Conservation (phyloP, 1,140 invertebrate species). For the Battus philenor region DNA sequence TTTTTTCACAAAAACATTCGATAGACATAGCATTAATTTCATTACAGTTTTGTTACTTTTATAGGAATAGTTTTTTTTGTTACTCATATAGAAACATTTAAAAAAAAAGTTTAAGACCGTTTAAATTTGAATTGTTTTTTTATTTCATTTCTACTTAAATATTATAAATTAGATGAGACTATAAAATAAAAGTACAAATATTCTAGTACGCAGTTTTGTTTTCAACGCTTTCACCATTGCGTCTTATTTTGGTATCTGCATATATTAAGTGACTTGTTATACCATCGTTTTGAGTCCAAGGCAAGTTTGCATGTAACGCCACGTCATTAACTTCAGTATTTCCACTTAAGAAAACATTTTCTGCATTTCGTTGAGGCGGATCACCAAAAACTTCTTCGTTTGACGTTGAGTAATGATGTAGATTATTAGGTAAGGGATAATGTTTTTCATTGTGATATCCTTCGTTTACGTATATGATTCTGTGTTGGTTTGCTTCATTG, state of each 20-base stretch:
- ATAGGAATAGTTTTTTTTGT: too few species aligned
- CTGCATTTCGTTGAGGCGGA: background rate
- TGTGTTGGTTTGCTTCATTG: constrained; percentile 58
- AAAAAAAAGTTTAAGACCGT: too few species aligned
- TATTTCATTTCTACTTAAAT: too few species aligned
- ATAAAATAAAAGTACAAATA: background rate
- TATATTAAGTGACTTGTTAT: constrained; percentile 5
- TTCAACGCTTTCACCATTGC: background rate
- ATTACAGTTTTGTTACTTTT: too few species aligned
- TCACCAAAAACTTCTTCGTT: background rate
- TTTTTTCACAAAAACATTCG: too few species aligned
- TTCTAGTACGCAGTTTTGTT: constrained; percentile 1
- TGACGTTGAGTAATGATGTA: constrained; percentile 1
- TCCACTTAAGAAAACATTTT: constrained; percentile 5
- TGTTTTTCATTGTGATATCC: constrained; percentile 59
- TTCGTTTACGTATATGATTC: constrained; percentile 66
- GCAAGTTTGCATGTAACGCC: constrained; percentile 1
- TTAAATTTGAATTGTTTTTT: too few species aligned
- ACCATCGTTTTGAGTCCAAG: constrained; percentile 5
- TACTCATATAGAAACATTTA: too few species aligned
- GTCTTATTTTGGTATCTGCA: constrained; percentile 6
- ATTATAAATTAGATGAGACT: too few species aligned
- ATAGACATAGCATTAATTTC: too few species aligned
- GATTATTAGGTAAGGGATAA: constrained; percentile 19
- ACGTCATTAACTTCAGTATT: constrained; percentile 4